Evolutionary conservation across 2,888 invertebrate species (phyloP).

Genomic region (Harpagoxenus sublaevis): DNA sequence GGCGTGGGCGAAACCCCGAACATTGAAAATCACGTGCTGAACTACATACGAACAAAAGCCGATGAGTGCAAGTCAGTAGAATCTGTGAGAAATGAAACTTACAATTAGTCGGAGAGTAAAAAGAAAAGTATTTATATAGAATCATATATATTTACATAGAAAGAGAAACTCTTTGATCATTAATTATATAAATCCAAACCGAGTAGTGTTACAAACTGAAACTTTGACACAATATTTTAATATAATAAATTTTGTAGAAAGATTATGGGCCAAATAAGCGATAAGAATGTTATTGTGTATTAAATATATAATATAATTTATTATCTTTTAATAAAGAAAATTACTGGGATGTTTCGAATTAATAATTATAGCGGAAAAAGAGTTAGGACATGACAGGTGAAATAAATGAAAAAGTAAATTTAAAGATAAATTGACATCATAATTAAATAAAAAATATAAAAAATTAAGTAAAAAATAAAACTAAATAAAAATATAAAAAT

Average conservation of each 20-base stretch:
- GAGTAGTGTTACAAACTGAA: background rate
- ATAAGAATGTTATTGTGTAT: too few species aligned
- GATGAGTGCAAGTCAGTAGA: constrained; percentile 38
- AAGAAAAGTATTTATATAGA: constrained; percentile 17
- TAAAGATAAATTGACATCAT: too few species aligned
- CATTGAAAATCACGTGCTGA: constrained; percentile 52
- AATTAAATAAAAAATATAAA: too few species aligned
- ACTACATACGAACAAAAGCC: constrained; percentile 18
- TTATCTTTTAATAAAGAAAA: background rate
- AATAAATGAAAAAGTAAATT: too few species aligned
- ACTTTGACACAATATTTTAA: background rate
- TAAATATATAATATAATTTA: background rate
- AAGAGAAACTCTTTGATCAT: constrained; percentile 1
- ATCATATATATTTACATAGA: constrained; percentile 5
- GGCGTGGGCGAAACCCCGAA: constrained; percentile 62
- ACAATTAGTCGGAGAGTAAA: background rate
- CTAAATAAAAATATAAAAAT: too few species aligned
- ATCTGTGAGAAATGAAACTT: constrained; percentile 28
- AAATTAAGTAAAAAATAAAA: too few species aligned
- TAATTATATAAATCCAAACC: background rate
- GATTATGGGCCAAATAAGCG: too few species aligned
- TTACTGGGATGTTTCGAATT: background rate
- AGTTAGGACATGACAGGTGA: too few species aligned
- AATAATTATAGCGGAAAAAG: too few species aligned
- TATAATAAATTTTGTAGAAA: background rate